Conservation (phyloP, 2,888 invertebrate species). For the Operophtera brumata region DNA sequence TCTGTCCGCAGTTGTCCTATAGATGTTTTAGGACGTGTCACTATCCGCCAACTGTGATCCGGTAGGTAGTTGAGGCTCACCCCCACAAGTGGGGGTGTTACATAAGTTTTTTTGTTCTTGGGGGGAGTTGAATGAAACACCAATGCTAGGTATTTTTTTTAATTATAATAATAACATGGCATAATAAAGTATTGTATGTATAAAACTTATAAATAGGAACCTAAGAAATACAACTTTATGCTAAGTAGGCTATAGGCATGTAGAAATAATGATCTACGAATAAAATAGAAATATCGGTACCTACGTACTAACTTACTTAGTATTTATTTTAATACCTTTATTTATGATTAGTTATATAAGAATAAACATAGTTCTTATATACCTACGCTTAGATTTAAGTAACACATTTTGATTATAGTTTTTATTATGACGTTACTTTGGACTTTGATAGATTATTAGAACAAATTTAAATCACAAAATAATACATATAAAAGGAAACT, state of each 20-base stretch:
- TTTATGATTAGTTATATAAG: no score
- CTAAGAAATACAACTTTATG: background rate
- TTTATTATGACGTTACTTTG: constrained; percentile 76
- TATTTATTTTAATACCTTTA: no score
- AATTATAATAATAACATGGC: constrained; percentile 55
- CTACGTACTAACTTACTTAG: background rate
- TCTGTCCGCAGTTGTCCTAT: no score
- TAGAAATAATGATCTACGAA: background rate
- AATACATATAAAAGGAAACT: background rate
- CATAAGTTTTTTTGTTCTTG: no score
- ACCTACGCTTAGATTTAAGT: no score
- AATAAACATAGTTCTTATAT: no score
- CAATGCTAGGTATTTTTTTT: background rate
- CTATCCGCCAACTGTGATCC: no score
- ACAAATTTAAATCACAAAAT: background rate
- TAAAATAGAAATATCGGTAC: background rate
- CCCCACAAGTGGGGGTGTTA: no score
- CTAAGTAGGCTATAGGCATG: constrained; percentile 1
- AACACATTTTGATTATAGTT: background rate
- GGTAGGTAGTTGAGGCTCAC: no score
- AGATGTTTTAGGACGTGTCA: no score
- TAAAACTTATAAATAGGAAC: constrained; percentile 40
- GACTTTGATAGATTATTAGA: constrained; percentile 32
- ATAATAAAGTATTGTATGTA: constrained; percentile 63
- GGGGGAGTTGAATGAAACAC: constrained; percentile 6